These are phyloP conservation scores for Eulemur albifrons DNA, from an alignment of 2,797 vertebrate species.

Conservation along the genomic window DNA sequence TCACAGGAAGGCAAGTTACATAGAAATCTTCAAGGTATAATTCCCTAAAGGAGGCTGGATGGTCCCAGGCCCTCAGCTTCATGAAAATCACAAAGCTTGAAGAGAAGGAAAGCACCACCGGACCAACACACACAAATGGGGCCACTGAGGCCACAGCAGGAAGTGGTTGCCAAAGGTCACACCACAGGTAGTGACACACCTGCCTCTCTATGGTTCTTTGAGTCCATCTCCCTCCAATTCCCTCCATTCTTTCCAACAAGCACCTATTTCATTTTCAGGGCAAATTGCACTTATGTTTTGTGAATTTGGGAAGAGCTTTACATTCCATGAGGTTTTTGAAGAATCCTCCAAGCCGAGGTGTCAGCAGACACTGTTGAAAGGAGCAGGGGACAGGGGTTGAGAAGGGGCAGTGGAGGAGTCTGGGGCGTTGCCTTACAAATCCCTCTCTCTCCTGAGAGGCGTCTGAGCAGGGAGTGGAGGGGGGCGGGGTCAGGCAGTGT, in stretches of 20 bases:
- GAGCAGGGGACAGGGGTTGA: background rate
- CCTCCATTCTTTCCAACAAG: background rate
- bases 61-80: background rate
- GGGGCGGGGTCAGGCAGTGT: background rate
- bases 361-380: background rate
- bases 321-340: background rate
- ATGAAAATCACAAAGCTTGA: background rate
- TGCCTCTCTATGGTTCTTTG: background rate
- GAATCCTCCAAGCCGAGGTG: background rate
- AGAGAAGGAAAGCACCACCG: background rate
- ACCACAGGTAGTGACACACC: background rate
- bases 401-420: background rate
- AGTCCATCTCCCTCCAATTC: background rate
- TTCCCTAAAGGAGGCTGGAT: background rate
- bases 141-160: accelerated
- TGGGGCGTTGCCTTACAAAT: background rate
- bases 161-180: background rate
- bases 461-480: background rate
- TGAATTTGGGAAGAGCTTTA: background rate
- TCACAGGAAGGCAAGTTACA: background rate
- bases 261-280: background rate
- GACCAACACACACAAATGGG: background rate
- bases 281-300: background rate
- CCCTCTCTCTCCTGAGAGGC: background rate
- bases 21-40: background rate